Evolutionary conservation across 2,113 vertebrate species (phyloP).

Genomic region (Lophochroa leadbeateri): DNA sequence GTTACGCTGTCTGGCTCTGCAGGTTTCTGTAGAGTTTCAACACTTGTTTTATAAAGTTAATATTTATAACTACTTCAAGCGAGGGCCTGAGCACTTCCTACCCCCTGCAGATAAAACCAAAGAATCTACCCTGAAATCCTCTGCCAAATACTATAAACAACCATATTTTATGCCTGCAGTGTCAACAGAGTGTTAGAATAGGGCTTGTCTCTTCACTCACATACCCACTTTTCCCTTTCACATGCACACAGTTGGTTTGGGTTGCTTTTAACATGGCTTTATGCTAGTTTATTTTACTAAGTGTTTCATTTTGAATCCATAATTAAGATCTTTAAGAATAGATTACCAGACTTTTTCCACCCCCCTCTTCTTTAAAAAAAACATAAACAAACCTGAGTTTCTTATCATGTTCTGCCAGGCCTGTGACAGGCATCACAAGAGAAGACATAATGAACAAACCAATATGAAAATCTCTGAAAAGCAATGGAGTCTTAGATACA

Average conservation of each 20-base stretch:
- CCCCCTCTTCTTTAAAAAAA: not conserved
- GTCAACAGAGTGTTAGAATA: not conserved
- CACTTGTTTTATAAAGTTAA: conserved; percentile 20
- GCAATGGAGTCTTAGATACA: not conserved
- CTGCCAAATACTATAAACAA: conserved; percentile 14
- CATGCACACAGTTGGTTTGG: not conserved
- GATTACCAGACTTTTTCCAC: not conserved
- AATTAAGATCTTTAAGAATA: not conserved
- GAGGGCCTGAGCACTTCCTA: not conserved
- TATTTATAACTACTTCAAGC: conserved; percentile 9
- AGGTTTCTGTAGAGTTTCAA: not conserved
- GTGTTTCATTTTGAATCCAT: not conserved
- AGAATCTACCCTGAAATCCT: conserved; percentile 10
- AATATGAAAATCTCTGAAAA: not conserved
- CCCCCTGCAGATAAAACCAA: not conserved
- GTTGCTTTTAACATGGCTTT: not conserved
- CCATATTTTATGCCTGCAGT: not conserved
- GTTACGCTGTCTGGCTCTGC: not conserved
- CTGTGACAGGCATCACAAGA: not conserved
- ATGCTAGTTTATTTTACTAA: not conserved
- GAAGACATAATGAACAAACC: not conserved
- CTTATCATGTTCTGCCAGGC: not conserved
- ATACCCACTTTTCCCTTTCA: not conserved
- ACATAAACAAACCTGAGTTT: not conserved
- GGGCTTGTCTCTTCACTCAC: not conserved